Evolutionary conservation across 1,140 invertebrate genomes (phyloP).

Genomic region (Sesamia nonagrioides): DNA sequence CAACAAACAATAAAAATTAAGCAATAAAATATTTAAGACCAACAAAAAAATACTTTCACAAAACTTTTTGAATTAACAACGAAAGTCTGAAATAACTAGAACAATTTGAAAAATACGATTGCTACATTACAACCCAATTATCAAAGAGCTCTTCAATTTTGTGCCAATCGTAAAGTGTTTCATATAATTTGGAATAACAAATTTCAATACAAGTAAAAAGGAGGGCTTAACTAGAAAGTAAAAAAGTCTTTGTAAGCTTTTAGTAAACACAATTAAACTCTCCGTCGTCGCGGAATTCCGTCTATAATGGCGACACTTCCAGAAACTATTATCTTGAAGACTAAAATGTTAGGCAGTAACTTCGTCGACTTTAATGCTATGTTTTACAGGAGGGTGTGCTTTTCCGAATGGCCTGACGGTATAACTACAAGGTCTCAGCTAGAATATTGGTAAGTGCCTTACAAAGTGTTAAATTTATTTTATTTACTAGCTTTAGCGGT

Average conservation of each 20-base stretch:
- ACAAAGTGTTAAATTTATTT: neutral
- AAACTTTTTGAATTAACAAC: conserved; percentile 7
- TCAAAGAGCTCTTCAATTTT: neutral
- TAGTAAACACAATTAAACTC: conserved; percentile 23
- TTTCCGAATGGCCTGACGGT: conserved; percentile 94
- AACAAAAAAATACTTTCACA: neutral
- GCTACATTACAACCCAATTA: neutral
- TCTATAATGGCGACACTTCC: conserved; percentile 5
- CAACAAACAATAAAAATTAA: too few species aligned
- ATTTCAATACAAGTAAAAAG: conserved; percentile 14
- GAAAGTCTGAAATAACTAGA: neutral
- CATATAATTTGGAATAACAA: neutral
- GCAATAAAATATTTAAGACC: neutral
- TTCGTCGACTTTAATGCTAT: conserved; percentile 32
- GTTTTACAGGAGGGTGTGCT: conserved; percentile 91
- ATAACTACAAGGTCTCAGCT: conserved; percentile 90
- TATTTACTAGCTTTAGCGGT: too few species aligned
- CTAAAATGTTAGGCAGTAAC: conserved; percentile 12
- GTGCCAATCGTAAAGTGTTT: conserved; percentile 6
- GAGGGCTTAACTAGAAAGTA: neutral
- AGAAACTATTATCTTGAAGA: conserved; percentile 21
- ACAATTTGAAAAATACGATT: neutral
- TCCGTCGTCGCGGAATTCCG: neutral
- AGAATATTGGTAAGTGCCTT: conserved; percentile 93
- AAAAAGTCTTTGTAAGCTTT: conserved; percentile 7